A percentile compares a stretch with the other conserved stretches of the same genome.
phyloP scores from a whole-genome alignment of 2,113 vertebrate genomes.

The Gavialis gangeticus region DNA sequence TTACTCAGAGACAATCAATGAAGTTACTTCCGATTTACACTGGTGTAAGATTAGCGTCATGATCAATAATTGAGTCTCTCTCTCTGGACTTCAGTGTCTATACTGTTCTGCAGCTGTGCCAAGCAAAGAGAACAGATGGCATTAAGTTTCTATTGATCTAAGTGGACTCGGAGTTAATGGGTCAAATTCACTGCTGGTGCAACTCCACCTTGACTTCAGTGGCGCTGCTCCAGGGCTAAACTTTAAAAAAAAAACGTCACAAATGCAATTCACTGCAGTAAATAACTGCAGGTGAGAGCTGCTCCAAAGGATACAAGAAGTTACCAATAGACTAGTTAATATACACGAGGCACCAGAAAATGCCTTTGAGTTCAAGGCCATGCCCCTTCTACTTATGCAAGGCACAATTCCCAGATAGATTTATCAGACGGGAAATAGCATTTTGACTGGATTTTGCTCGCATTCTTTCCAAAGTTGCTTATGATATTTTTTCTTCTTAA shows the following conservation, averaged over 20 bases:
- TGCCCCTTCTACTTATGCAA: neutral
- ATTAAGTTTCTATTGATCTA: neutral
- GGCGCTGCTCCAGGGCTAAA: neutral
- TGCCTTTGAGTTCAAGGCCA: neutral
- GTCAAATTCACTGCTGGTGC: neutral
- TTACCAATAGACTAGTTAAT: neutral
- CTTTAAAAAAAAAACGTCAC: neutral
- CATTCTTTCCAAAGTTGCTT: neutral
- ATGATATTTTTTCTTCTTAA: neutral
- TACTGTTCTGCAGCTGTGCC: neutral
- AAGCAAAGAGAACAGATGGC: neutral
- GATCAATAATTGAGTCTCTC: neutral
- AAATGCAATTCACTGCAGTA: neutral
- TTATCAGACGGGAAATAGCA: neutral
- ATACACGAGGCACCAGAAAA: neutral
- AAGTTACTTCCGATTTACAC: neutral
- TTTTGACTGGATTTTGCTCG: neutral
- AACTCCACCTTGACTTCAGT: neutral
- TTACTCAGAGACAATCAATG: neutral
- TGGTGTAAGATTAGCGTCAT: neutral
- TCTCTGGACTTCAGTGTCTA: neutral
- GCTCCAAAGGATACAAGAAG: rapidly evolving
- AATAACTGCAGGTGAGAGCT: rapidly evolving
- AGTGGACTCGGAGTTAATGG: neutral
- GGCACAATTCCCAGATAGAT: neutral